A percentile compares a stretch with the other conserved stretches of the same genome.
Evolutionary conservation across 2,797 vertebrate species (phyloP).

Genomic region (Poecilia velifera): DNA sequence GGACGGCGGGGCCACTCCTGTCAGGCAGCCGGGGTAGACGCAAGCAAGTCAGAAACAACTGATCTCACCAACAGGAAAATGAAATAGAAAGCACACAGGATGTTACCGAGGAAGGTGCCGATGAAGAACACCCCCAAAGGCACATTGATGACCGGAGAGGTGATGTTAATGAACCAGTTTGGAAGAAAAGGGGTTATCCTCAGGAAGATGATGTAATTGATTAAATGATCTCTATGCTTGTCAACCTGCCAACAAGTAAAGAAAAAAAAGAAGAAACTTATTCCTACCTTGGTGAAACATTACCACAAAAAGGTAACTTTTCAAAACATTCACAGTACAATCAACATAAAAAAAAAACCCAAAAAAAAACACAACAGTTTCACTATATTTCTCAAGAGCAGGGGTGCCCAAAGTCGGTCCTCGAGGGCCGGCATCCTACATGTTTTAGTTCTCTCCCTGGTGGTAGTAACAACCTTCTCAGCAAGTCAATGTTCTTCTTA

Average conservation of each 20-base stretch:
- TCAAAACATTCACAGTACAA: background rate
- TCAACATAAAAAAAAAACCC: background rate
- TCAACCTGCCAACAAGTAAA: conserved; percentile 86
- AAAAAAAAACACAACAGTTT: background rate
- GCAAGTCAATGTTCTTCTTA: too few relatives aligned
- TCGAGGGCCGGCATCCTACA: too few relatives aligned
- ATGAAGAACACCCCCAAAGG: conserved; percentile 97
- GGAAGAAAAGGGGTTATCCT: conserved; percentile 98
- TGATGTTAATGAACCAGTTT: conserved; percentile 99
- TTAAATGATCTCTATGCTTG: conserved; percentile 94
- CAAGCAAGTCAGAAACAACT: conserved; percentile 14
- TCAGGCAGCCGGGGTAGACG: conserved; percentile 27
- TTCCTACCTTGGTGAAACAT: background rate
- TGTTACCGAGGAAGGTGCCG: conserved; percentile 96
- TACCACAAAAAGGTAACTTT: background rate
- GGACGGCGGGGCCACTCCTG: conserved; percentile 96
- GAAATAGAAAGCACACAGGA: background rate
- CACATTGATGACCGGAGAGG: conserved; percentile 97
- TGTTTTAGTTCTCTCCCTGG: too few relatives aligned
- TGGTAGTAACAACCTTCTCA: too few relatives aligned
- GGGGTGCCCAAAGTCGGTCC: too few relatives aligned
- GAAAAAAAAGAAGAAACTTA: conserved; percentile 5
- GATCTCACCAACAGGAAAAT: background rate
- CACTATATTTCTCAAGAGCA: background rate
- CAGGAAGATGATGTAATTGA: conserved; percentile 99